Evolutionary conservation across 2,797 vertebrate species (phyloP).

Genomic region (Cyclopterus lumpus): DNA sequence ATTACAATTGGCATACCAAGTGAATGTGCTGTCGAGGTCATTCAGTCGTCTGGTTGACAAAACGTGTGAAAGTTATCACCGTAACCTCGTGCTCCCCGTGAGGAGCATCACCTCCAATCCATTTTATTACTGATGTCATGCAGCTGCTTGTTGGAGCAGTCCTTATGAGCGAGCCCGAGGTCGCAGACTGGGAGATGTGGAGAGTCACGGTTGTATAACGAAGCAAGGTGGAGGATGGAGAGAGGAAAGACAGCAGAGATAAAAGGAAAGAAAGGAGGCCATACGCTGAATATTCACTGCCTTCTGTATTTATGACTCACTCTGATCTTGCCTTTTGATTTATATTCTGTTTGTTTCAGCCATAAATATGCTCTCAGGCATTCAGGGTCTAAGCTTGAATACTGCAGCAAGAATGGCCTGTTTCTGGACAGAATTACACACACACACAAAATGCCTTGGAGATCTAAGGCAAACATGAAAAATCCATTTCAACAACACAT

Average conservation of each 20-base stretch:
- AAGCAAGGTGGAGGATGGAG: conserved; percentile 25
- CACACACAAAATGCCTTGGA: conserved; percentile 52
- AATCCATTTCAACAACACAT: conserved; percentile 68
- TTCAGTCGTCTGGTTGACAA: conserved; percentile 29
- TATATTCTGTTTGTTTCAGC: conserved; percentile 50
- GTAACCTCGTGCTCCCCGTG: conserved; percentile 15
- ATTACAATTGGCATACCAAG: conserved; percentile 51
- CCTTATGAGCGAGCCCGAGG: conserved; percentile 14
- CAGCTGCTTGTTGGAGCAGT: conserved; percentile 39
- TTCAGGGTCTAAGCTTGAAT: conserved; percentile 4
- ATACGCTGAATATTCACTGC: conserved; percentile 31
- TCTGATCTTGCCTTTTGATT: conserved; percentile 44
- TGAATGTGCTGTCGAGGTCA: conserved; percentile 62
- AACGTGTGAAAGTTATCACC: conserved; percentile 36
- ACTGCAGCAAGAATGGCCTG: conserved; percentile 20
- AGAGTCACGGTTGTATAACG: conserved; percentile 10
- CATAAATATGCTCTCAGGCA: conserved; percentile 29
- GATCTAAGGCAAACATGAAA: conserved; percentile 69
- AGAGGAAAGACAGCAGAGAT: conserved; percentile 20
- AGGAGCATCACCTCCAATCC: conserved; percentile 18
- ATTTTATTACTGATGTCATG: conserved; percentile 46
- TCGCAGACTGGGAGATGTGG: conserved; percentile 40
- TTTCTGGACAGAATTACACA: conserved; percentile 35
- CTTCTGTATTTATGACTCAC: conserved; percentile 44
- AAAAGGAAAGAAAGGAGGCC: conserved; percentile 21